Base-by-base conservation (phyloP, 2,888 invertebrate genomes). In the Ophion ellenae region DNA sequence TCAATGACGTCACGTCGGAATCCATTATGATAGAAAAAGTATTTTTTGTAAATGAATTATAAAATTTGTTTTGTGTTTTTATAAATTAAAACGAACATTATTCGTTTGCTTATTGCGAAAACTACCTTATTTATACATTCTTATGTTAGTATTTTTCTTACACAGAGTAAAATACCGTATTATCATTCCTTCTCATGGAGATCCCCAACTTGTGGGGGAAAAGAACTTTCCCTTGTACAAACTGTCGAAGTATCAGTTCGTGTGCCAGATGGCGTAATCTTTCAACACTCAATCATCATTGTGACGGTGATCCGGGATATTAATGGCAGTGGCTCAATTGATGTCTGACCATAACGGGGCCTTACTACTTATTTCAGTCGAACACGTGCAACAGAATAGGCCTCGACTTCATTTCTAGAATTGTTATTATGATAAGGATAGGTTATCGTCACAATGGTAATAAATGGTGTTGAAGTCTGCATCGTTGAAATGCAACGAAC, bases 291-390 rank as follows among this genome's bases (percentile, higher is more conserved):
- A 76, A 73, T 84, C 71, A 73, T 61, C 76, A 24, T 66, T 75
- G 70, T 24, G 63, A 24, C 59, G 10, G 17, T 59, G 67, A 28
- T 24, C 66, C 36, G 66, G 53, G 57, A 71, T 11, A 59, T 24
- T n/a, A 76, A 76, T 71, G 6, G 36, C 64, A 63, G 24, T 63
- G 53, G 61, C 28, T 59, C 36, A 73, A 69, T 70, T 63, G 73
- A 28, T 74, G 84, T 73, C 81, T 63, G 84, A 84, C 67, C 84
- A 32, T 45, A 78, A 32, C 9, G 17, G 47, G 57, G 20, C 74
- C 74, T 64, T 45, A 78, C 84, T 81, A 85, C 84, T 84, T 76
- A 47, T 40, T 69, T 66, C 67, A 28, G 14, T 59, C 11, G 11
- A 24, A 53, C 47, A 57, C 17, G 32, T 28, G n/a, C 71, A 57